Percentiles rank a stretch among this genome's conserved stretches.
Conservation (phyloP, 2,888 invertebrate species). For the Tetramorium bicarinatum region DNA sequence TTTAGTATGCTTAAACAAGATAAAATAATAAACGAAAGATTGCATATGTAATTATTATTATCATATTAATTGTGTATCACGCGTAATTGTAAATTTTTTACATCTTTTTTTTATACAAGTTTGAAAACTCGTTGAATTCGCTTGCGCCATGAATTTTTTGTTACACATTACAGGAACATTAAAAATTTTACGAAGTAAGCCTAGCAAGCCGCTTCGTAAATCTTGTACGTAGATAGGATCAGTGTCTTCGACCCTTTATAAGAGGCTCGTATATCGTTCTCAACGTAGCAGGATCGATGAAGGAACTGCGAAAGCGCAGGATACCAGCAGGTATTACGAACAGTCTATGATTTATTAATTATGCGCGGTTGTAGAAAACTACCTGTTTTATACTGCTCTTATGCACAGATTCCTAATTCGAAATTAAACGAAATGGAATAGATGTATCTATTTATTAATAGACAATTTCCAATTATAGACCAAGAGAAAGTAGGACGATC, state of each 20-base stretch:
- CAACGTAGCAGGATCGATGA: slow-evolving; percentile 37
- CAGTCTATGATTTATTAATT: slow-evolving; percentile 38
- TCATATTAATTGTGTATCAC: neutral
- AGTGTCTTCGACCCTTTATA: slow-evolving; percentile 36
- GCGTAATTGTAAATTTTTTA: neutral
- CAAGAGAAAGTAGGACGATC: neutral
- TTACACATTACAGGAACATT: slow-evolving; percentile 3
- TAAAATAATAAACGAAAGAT: neutral
- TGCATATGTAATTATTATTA: neutral
- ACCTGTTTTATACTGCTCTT: neutral
- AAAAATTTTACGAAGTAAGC: slow-evolving; percentile 33
- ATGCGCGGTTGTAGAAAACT: neutral
- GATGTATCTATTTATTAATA: neutral
- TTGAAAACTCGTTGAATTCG: neutral
- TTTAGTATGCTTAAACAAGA: neutral
- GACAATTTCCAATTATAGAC: neutral
- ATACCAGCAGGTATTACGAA: slow-evolving; percentile 26
- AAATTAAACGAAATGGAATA: neutral
- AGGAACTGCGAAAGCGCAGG: slow-evolving; percentile 26
- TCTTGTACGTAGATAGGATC: slow-evolving; percentile 30
- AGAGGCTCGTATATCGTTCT: slow-evolving; percentile 41
- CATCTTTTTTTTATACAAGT: neutral
- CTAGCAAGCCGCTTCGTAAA: slow-evolving; percentile 28
- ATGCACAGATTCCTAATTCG: neutral
- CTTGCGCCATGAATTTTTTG: slow-evolving; percentile 6